Evolutionary conservation across 2,888 invertebrate genomes (phyloP), one percentile per base, ranked within the genome.

Genomic region (Ormyrus labotus): DNA sequence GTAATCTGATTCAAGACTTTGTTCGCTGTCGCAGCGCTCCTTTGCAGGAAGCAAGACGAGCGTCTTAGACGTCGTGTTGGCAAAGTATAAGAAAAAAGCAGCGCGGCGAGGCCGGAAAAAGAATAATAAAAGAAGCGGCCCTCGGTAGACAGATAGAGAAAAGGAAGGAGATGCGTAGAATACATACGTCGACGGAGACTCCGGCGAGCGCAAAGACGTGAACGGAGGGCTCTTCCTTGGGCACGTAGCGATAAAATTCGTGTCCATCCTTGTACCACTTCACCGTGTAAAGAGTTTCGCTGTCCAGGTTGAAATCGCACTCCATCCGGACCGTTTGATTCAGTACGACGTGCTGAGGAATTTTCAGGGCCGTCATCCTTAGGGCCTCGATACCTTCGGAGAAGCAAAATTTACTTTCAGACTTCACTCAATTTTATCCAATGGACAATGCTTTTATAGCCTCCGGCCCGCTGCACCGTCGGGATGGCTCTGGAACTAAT

Each of bases 241-340:
- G 91, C 68, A 90, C 88, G 84, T 88, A 91, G 75, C 91, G 89
- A 86, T 91, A 91, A 85, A 91, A 91, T 84, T 91, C 91, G 83
- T 90, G 88, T 60, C 90, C 91, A 84, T 91, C 90, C 84, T 91
- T 91, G 88, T 91, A 91, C 91, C 91, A 92, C 85, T 92, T 92
- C 53, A 92, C 91, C 50, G 91, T 91, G 85, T 92, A 92, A 10
- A 91, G 88, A 72, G 86, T 85, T 83, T 91, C 91, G 64, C 88
- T 86, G 84, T 91, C 91, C 84, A 92, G 83, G 83, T 91, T 91
- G 85, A 91, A 92, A 84, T 91, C 90, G 87, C 92, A 92, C 83
- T 91, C 91, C 85, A 92, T 87, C 50, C 89, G 89, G 57, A 91
- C 91, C 73, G 91, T 89, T 84, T 91, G 90, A 81, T 91, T 91